Evolutionary conservation across 2,888 invertebrate genomes (phyloP).

Genomic region (Heliconius sara): DNA sequence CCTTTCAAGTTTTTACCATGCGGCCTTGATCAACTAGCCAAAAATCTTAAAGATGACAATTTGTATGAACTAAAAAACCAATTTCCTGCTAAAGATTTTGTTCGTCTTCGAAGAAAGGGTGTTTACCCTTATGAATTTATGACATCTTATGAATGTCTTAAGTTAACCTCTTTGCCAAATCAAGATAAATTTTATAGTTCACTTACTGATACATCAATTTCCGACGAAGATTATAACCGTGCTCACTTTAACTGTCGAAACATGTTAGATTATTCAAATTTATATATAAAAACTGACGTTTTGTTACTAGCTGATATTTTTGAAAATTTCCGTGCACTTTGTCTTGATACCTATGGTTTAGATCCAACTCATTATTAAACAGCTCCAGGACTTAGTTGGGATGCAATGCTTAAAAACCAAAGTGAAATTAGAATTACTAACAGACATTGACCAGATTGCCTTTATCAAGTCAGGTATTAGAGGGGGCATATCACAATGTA

Average conservation of each 20-base stretch:
- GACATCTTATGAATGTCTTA: background rate
- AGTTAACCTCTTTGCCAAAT: background rate
- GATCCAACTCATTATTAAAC: conserved; percentile 2
- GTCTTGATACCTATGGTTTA: background rate
- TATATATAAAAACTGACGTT: conserved; percentile 20
- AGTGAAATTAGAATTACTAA: too few species aligned
- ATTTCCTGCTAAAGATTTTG: conserved; percentile 28
- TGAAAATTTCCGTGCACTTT: background rate
- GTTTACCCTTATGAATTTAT: background rate
- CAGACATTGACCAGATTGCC: too few species aligned
- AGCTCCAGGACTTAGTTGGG: background rate
- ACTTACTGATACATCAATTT: background rate
- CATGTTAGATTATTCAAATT: conserved; percentile 31
- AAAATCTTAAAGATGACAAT: conserved; percentile 37
- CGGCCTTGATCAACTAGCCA: conserved; percentile 35
- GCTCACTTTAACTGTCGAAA: conserved; percentile 26
- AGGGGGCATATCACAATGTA: background rate
- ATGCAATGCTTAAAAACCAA: too few species aligned
- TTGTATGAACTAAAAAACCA: conserved; percentile 35
- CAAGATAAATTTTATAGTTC: background rate
- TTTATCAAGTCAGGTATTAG: too few species aligned
- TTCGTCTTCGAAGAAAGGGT: background rate
- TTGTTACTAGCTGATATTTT: background rate
- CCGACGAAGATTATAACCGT: background rate
- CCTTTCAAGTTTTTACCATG: conserved; percentile 37